Evolutionary conservation across 2,113 vertebrate species (phyloP), one percentile per base, ranked within the genome.

Genomic region (Pelodiscus sinensis): DNA sequence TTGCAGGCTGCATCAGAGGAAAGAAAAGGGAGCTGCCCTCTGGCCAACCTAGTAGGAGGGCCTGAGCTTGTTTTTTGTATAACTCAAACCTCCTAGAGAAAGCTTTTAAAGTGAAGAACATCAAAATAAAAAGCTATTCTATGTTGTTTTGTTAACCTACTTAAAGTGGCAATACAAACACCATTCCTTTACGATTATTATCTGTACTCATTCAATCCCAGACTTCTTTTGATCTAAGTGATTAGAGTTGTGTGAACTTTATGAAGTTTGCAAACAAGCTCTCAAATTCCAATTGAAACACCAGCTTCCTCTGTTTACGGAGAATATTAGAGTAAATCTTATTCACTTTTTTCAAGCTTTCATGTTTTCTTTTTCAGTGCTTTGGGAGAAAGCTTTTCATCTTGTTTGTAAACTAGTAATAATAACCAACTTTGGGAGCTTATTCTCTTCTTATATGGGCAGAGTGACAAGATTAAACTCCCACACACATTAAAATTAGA

Each of bases 401-500:
- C 93, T 88, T 90, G 52, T 90, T 96, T 92, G 79, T 92, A 90
- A 97, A 96, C 86, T 27, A 93, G 79, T 85, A 90, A 79, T 90
- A 92, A 92, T 90, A 83, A 88, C 92, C 85, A 8, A 55, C 13
- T 86, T 94, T 90, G 71, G 85, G 51, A 35, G 31, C 92, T 92
- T 84, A 95, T 38, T 85, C 52, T 85, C 73, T 75, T 73, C 84
- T 90, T 95, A 92, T 89, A 44, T 91, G 94, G 58, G 81, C 79
- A 94, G 80, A 92, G 84, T 82, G 57, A 88, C 80, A 94, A 75
- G 60, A 94, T 95, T 85, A 89, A 24, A 90, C 91, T 92, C 83
- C 56, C 81, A 27, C 51, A 56, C 51, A 68, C 52, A 84, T 57
- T 89, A 57, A 89, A 55, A 81, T 1, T 3, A 24, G 56, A 77